Conservation (phyloP, 2,113 vertebrate genomes). For the Caretta caretta region DNA sequence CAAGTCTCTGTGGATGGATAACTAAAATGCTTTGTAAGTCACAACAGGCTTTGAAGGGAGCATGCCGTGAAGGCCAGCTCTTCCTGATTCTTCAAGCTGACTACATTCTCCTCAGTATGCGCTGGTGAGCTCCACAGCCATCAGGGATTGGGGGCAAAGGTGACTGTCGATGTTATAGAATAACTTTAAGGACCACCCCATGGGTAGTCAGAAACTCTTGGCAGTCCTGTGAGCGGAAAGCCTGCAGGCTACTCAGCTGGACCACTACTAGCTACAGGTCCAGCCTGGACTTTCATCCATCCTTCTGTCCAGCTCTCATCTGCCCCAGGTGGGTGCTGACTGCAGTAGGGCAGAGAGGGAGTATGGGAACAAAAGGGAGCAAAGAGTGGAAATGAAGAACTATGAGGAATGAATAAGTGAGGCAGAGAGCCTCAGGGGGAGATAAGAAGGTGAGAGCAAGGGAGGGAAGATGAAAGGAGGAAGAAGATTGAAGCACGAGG, state of each 20-base stretch:
- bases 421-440: neutral
- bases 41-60: neutral
- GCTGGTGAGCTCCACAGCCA: neutral
- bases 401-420: neutral
- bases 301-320: neutral
- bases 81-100: neutral
- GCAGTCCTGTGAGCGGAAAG: neutral
- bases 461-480: neutral
- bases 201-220: neutral
- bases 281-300: neutral
- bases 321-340: neutral
- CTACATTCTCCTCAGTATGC: rapidly evolving
- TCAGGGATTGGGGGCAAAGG: neutral
- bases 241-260: neutral
- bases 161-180: neutral
- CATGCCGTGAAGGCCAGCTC: neutral
- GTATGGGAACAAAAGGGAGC: neutral
- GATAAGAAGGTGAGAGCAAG: neutral
- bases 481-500: neutral
- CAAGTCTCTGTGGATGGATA: neutral
- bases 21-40: neutral
- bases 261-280: neutral
- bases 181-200: neutral
- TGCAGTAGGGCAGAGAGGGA: neutral
- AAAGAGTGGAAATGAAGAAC: neutral